A percentile compares a stretch with the other conserved stretches of the same genome.
Conservation (phyloP, 2,888 invertebrate species). For the Trachelus iudaicus region DNA sequence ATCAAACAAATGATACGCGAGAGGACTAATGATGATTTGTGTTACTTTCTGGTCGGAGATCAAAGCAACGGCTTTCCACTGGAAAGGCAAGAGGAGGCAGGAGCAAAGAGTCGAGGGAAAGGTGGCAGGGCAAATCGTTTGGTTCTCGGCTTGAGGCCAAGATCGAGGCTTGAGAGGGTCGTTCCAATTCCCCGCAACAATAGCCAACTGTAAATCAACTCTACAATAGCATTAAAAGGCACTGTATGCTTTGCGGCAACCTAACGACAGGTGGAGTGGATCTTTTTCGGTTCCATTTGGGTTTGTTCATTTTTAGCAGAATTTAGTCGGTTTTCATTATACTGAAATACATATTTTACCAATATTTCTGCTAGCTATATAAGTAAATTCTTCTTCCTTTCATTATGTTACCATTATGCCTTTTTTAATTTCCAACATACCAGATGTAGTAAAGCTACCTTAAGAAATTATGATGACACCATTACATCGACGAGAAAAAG, state of each 20-base stretch:
- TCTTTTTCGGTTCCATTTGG: too few species aligned
- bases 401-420: too few species aligned
- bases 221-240: constrained; percentile 19
- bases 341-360: too few species aligned
- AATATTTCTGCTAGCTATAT: too few species aligned
- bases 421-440: too few species aligned
- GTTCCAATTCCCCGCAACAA: constrained; percentile 20
- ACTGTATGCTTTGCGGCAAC: constrained; percentile 23
- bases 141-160: constrained; percentile 14
- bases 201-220: constrained; percentile 24
- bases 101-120: not conserved
- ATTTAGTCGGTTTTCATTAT: too few species aligned
- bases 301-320: too few species aligned
- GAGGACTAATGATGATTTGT: constrained; percentile 20
- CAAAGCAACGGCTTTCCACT: not conserved
- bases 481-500: too few species aligned
- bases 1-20: constrained; percentile 20
- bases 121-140: constrained; percentile 7
- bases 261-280: constrained; percentile 9
- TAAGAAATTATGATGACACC: too few species aligned
- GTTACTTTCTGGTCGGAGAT: constrained; percentile 7
- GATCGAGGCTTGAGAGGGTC: constrained; percentile 7
- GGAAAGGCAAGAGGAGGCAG: not conserved
- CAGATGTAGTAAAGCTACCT: too few species aligned
- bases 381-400: too few species aligned